Evolutionary conservation across 2,888 invertebrate genomes (phyloP).

Genomic region (Melanostoma mellinum): DNA sequence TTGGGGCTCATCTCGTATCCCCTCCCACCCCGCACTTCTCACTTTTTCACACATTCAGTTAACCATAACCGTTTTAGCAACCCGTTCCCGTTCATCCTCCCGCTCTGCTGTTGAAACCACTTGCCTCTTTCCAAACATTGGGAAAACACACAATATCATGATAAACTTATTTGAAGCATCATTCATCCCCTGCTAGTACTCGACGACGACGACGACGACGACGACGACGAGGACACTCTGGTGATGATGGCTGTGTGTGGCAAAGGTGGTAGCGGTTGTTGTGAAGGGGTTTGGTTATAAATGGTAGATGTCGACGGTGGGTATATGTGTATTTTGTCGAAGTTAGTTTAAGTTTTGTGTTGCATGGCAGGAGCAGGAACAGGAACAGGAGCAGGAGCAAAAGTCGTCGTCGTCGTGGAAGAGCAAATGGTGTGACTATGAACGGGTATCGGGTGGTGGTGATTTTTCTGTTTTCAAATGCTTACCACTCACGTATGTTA

Average conservation of each 20-base stretch:
- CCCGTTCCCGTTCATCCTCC: not conserved
- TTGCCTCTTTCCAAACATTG: not conserved
- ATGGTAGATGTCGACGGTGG: conserved; percentile 2
- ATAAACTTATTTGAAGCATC: conserved; percentile 73
- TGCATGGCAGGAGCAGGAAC: too few relatives aligned
- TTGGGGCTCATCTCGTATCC: not conserved
- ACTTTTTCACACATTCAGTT: conserved; percentile 66
- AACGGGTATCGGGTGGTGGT: not conserved
- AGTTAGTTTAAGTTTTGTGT: conserved; percentile 63
- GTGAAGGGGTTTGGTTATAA: conserved; percentile 18
- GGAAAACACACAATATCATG: conserved; percentile 69
- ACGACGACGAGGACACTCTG: not conserved
- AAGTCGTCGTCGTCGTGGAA: conserved; percentile 11
- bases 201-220: not conserved
- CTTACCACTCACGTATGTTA: conserved; percentile 39
- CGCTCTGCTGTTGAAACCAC: not conserved
- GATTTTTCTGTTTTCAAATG: conserved; percentile 49
- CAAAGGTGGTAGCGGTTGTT: conserved; percentile 21
- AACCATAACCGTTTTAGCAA: conserved; percentile 61
- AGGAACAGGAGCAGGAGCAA: too few relatives aligned
- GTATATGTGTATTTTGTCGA: conserved; percentile 46
- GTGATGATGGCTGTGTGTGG: conserved; percentile 39
- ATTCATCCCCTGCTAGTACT: conserved; percentile 54
- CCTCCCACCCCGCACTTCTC: conserved; percentile 24
- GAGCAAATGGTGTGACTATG: not conserved